Evolutionary conservation across 2,888 invertebrate genomes (phyloP), one percentile per base, ranked within the genome.

Genomic region (Spisula subtruncata): DNA sequence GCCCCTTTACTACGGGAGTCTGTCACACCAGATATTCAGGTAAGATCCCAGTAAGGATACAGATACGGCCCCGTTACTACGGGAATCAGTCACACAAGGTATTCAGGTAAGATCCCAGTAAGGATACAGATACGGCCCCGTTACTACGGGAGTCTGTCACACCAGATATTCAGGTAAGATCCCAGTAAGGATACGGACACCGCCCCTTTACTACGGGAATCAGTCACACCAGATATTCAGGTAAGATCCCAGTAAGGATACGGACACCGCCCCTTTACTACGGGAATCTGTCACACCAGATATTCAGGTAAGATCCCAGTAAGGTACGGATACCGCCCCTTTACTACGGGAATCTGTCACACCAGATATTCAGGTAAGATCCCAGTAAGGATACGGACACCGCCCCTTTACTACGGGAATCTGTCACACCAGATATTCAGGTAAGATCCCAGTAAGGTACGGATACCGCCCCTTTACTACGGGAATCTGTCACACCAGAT

Each of bases 51-150:
- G 93, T 81, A 94, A 92, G 54, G 94, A 94, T 71, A 95, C 95
- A 56, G 96, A 96, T 90, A 94, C 94, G 75, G 95, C 96, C 14
- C 96, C 96, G 6, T 92, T 96, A 12, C 91, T 96, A 25, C 94
- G 94, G 51, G 96, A 95, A 41, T 94, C 94, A 84, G 93, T 92
- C 83, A 95, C 95, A 84, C 94, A 95, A 25, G 95, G 95, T 86
- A 89, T 94, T 29, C 92, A 92, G 91, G 93, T 92, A 90, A 41
- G 32, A 66, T 51, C 60, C 46, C 41, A 41, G 81, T 41, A 5
- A 41, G 41, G 41, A 41, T 41, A 41, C 41, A 41, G 41, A 41
- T 41, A 41, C 41, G 4, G 41, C 41, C 41, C 41, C 41, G 41
- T 41, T 41, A 41, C 41, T 41, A 41, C 41, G 41, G 41, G n/a